phyloP scores from a whole-genome alignment of 2,113 vertebrate genomes.

The Gobiocypris rarus region DNA sequence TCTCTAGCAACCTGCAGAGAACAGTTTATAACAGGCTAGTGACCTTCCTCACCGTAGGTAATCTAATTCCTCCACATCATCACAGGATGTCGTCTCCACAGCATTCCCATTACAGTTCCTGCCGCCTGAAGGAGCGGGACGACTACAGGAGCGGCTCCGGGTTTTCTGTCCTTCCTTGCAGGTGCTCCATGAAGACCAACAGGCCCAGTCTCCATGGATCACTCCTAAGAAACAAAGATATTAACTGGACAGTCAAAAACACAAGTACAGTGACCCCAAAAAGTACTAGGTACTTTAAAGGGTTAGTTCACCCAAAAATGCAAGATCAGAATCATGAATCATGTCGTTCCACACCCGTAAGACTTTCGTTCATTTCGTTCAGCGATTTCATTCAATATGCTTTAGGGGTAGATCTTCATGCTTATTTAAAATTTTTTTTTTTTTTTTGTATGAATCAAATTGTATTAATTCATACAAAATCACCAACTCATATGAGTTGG shows the following conservation, averaged over 20 bases:
- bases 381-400: no score
- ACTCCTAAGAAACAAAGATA: slow-evolving; percentile 67
- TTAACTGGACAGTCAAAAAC: not conserved
- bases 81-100: slow-evolving; percentile 73
- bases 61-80: slow-evolving; percentile 78
- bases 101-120: slow-evolving; percentile 76
- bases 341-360: no score
- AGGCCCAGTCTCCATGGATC: slow-evolving; percentile 86
- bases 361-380: no score
- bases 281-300: not conserved
- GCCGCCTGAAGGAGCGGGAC: slow-evolving; percentile 80
- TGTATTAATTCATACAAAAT: not conserved
- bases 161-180: slow-evolving; percentile 78
- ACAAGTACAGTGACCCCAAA: not conserved
- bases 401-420: no score
- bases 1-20: not conserved
- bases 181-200: slow-evolving; percentile 87
- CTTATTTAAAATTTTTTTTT: no score
- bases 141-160: slow-evolving; percentile 81
- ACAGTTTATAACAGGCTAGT: not conserved
- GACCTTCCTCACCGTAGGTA: slow-evolving; percentile 79
- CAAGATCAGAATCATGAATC: no score
- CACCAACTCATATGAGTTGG: not conserved
- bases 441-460: no score
- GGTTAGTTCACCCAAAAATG: no score